Percentiles rank a stretch among this genome's conserved stretches.
Conservation (phyloP, 2,888 invertebrate species). For the Chrysolina americana region DNA sequence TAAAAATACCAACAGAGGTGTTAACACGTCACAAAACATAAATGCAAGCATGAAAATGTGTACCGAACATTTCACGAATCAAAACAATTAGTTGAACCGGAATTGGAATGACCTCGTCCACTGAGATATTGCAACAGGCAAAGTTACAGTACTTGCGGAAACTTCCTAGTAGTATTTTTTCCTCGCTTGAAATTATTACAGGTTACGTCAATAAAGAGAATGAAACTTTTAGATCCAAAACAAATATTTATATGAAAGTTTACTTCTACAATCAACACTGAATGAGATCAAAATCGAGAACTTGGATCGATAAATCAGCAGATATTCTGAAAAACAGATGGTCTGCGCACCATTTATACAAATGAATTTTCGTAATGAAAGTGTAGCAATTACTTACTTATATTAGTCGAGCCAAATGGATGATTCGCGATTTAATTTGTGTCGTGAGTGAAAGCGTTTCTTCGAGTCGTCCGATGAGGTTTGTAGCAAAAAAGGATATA, state of each 20-base stretch:
- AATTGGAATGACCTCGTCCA: too few relatives aligned
- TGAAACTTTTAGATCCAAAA: background rate
- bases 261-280: too few relatives aligned
- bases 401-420: background rate
- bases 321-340: background rate
- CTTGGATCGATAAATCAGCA: background rate
- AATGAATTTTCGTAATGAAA: background rate
- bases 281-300: background rate
- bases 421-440: background rate
- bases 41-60: too few relatives aligned
- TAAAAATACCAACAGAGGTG: too few relatives aligned
- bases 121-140: too few relatives aligned
- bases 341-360: background rate
- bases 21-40: too few relatives aligned
- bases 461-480: background rate
- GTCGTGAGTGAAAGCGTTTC: background rate
- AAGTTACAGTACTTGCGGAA: too few relatives aligned
- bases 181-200: background rate
- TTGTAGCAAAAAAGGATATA: too few relatives aligned
- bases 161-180: background rate
- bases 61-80: too few relatives aligned
- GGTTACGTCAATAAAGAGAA: background rate
- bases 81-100: too few relatives aligned
- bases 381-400: background rate
- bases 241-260: background rate